Conservation (phyloP, 2,888 invertebrate genomes). For the Nemotelus pantherinus region DNA sequence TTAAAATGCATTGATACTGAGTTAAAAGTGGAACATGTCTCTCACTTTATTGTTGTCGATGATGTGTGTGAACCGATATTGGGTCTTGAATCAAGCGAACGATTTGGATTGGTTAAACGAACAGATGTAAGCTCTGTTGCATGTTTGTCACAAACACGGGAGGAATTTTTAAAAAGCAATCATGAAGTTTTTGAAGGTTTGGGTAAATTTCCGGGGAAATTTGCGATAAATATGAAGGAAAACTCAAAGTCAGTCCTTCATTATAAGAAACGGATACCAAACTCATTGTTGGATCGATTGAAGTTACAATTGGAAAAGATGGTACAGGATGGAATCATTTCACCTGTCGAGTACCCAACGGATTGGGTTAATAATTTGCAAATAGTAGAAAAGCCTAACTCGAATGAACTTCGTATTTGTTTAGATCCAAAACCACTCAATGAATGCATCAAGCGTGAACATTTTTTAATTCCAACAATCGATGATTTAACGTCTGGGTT, state of each 20-base stretch:
- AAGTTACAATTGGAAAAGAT: conserved; percentile 46
- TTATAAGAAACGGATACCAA: conserved; percentile 52
- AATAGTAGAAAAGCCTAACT: no score
- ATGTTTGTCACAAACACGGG: no score
- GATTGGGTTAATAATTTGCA: conserved; percentile 52
- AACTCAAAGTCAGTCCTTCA: conserved; percentile 51
- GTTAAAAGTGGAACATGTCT: not conserved
- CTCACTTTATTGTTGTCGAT: conserved; percentile 43
- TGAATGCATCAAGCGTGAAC: no score
- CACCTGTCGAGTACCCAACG: conserved; percentile 52
- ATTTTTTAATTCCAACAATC: no score
- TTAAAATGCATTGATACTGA: not conserved
- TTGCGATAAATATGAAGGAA: conserved; percentile 48
- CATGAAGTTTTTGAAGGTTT: no score
- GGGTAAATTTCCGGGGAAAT: conserved; percentile 38
- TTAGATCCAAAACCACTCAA: no score
- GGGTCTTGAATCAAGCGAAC: conserved; percentile 44
- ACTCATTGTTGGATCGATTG: conserved; percentile 23
- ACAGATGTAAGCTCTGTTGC: no score
- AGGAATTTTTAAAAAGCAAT: no score
- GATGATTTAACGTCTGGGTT: no score
- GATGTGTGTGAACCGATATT: conserved; percentile 43
- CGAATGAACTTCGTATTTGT: no score
- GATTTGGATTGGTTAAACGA: no score
- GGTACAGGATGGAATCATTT: conserved; percentile 50